Evolutionary conservation across 2,113 vertebrate genomes (phyloP), one percentile per base, ranked within the genome.

Genomic region (Calonectris borealis): DNA sequence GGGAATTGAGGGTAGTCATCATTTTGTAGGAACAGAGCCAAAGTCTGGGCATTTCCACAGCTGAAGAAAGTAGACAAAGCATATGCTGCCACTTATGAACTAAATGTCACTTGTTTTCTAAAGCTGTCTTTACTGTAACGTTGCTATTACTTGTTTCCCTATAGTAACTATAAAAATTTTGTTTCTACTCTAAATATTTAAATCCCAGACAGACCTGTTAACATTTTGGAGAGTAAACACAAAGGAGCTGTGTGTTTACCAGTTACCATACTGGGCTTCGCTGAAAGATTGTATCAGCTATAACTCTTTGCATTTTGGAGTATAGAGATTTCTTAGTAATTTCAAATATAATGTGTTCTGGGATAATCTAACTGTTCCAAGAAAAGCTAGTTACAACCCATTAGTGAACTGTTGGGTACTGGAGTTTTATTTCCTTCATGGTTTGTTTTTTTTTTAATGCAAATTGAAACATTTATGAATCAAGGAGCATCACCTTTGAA

Each of bases 131-230:
- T 94, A 73, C 70, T 71, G 75, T 86, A 88, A 32, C 36, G 11
- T 34, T 96, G 49, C 10, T 85, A 27, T n/a, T 84, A 60, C 88
- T 92, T 96, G 62, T 95, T 95, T 91, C 87, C 26, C 71, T 54
- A 86, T 11, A 73, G 83, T 27, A 96, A 90, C 80, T 65, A 91
- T 87, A 84, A 95, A 96, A 83, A 70, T 79, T 94, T 93, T 36
- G 87, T 95, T 95, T 97, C 61, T 85, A 84, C 27, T 94, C 71
- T 92, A 97, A 96, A 94, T 96, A 97, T 94, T 96, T 95, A 94
- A 96, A 94, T 96, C 25, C 61, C 81, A 85, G 73, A 81, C 58
- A 96, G 96, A 93, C 16, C 65, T 62, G 32, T 87, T 71, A 72
- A 89, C 55, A 96, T 69, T 96, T 94, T 83, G 49, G 13, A 80